phyloP scores from a whole-genome alignment of 2,888 invertebrate genomes.

The Tryphoninae sp. region DNA sequence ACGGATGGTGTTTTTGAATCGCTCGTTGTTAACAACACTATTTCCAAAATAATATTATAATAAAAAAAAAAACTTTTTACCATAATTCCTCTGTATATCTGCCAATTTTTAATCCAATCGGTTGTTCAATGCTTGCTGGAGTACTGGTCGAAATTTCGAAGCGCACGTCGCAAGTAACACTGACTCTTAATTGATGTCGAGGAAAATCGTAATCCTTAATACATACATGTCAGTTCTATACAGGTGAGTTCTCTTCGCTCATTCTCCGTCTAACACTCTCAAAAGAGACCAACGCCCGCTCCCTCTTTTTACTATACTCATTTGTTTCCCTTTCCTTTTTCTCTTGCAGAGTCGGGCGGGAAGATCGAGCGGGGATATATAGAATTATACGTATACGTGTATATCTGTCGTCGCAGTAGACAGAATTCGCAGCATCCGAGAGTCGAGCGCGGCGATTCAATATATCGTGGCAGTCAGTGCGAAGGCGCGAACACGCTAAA shows the following conservation, averaged over 20 bases:
- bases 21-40: no score
- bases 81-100: no score
- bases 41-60: no score
- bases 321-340: constrained; percentile 53
- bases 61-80: no score
- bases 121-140: no score
- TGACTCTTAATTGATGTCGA: no score
- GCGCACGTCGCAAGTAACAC: no score
- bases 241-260: constrained; percentile 6
- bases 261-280: constrained; percentile 13
- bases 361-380: constrained; percentile 30
- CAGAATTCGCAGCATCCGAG: constrained; percentile 47
- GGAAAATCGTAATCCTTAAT: no score
- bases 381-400: constrained; percentile 51
- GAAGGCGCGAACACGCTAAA: constrained; percentile 62
- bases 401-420: background rate
- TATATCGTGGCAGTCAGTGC: constrained; percentile 62
- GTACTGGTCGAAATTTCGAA: no score
- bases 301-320: constrained; percentile 15
- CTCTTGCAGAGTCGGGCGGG: constrained; percentile 26
- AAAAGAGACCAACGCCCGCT: constrained; percentile 34
- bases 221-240: background rate
- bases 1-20: no score
- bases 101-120: no score
- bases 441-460: constrained; percentile 58